These are phyloP conservation scores for Cephalopterus ornatus DNA, from an alignment of 2,113 vertebrate genomes.

Conservation along the genomic window DNA sequence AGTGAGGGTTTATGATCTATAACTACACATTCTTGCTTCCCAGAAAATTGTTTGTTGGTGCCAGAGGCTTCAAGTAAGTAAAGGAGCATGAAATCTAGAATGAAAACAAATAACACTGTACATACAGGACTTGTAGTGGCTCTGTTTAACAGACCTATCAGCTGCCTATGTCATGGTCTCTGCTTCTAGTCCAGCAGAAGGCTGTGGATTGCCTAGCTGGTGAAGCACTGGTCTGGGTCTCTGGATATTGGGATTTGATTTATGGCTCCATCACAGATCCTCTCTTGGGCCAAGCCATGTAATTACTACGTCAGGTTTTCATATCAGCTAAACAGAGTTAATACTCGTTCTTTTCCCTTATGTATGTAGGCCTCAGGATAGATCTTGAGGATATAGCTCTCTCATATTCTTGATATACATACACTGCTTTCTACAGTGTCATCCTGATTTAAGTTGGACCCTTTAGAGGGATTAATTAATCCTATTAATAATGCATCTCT, in stretches of 20 bases:
- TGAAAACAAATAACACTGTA: background rate
- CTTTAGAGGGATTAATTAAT: background rate
- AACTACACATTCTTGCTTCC: background rate
- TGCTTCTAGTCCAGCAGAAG: background rate
- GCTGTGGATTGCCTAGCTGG: background rate
- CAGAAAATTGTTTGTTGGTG: background rate
- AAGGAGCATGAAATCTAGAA: background rate
- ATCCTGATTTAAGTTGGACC: background rate
- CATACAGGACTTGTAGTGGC: background rate
- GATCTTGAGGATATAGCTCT: background rate
- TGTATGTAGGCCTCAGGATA: background rate
- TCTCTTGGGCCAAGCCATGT: background rate
- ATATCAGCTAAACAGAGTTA: background rate
- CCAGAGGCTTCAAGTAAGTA: slow-evolving; percentile 22
- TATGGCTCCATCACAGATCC: background rate
- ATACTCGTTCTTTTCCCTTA: background rate
- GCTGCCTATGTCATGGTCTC: background rate
- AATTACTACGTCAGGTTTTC: background rate
- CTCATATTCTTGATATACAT: background rate
- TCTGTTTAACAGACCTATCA: background rate
- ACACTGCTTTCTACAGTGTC: background rate
- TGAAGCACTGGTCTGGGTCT: background rate
- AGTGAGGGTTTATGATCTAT: slow-evolving; percentile 22
- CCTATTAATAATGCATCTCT: slow-evolving; percentile 11
- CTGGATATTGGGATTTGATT: background rate